A percentile compares a stretch with the other conserved stretches of the same genome.
These are phyloP conservation scores for Anoplopoma fimbria DNA, from an alignment of 2,113 vertebrate species.

Conservation along the genomic window DNA sequence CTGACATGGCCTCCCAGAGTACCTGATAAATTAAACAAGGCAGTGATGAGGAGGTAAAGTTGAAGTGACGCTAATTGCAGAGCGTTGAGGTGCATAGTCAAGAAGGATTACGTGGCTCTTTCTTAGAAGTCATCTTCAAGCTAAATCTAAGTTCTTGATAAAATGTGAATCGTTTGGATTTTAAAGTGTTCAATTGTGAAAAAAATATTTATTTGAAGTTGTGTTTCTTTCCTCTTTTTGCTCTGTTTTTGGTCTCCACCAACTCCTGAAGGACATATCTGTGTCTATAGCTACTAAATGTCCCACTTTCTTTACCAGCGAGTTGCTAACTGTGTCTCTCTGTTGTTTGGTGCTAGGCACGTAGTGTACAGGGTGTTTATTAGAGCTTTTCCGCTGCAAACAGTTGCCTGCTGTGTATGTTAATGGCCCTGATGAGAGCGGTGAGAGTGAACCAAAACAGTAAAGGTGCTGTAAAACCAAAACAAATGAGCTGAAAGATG, in stretches of 20 bases:
- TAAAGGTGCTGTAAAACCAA: neutral
- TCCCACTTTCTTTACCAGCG: too few relatives aligned
- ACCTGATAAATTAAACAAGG: conserved; percentile 69
- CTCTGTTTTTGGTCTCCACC: neutral
- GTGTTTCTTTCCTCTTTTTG: neutral
- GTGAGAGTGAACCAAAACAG: neutral
- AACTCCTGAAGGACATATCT: neutral
- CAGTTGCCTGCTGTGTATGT: neutral
- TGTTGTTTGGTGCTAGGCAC: neutral
- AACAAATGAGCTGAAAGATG: neutral
- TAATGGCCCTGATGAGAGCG: neutral
- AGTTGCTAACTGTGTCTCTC: neutral
- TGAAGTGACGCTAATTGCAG: conserved; percentile 76
- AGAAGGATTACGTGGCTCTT: conserved; percentile 42
- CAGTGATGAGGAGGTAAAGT: conserved; percentile 74
- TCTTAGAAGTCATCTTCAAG: conserved; percentile 9
- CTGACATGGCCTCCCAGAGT: conserved; percentile 75
- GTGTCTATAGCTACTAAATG: neutral
- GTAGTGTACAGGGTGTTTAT: neutral
- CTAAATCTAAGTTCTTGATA: neutral
- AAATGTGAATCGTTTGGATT: neutral
- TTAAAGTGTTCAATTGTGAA: neutral
- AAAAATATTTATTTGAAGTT: neutral
- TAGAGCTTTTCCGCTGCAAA: neutral
- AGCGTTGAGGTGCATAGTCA: conserved; percentile 58